A percentile compares a stretch with the other conserved stretches of the same genome.
Conservation (phyloP, 2,113 vertebrate genomes). For the Camelus bactrianus region DNA sequence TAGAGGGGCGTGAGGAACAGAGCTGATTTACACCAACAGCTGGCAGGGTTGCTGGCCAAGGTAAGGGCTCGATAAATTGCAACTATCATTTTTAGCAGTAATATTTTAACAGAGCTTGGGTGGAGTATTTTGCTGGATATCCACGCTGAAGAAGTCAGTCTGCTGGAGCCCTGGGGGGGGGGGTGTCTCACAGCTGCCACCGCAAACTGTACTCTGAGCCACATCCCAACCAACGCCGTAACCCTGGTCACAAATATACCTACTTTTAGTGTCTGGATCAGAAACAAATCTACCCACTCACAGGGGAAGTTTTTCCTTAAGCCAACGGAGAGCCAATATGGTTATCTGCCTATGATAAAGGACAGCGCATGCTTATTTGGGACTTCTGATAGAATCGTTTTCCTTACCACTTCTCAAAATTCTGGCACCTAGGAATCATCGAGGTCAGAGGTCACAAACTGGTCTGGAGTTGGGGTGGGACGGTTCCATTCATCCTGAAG, state of each 20-base stretch:
- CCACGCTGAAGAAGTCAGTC: not conserved
- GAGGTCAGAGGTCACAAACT: not conserved
- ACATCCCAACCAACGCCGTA: not conserved
- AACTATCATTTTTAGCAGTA: not conserved
- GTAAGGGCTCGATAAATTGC: no score
- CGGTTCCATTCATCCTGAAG: not conserved
- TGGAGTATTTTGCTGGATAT: no score
- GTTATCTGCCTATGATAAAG: not conserved
- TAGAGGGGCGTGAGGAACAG: not conserved
- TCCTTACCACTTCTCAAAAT: not conserved
- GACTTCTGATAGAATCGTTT: not conserved
- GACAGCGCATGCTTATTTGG: not conserved
- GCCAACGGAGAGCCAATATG: not conserved
- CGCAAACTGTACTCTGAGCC: not conserved
- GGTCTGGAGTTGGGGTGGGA: no score
- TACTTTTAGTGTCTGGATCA: not conserved
- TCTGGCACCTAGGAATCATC: not conserved
- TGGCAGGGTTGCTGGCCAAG: not conserved
- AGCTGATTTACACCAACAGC: not conserved
- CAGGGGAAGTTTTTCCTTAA: not conserved
- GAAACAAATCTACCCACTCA: not conserved
- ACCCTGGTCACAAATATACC: fast-evolving
- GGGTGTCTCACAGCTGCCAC: fast-evolving
- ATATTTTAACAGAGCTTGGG: not conserved
- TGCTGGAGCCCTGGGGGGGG: fast-evolving